Evolutionary conservation across 2,888 invertebrate species (phyloP), one percentile per base, ranked within the genome.

Genomic region (Leptinotarsa tumamoca): DNA sequence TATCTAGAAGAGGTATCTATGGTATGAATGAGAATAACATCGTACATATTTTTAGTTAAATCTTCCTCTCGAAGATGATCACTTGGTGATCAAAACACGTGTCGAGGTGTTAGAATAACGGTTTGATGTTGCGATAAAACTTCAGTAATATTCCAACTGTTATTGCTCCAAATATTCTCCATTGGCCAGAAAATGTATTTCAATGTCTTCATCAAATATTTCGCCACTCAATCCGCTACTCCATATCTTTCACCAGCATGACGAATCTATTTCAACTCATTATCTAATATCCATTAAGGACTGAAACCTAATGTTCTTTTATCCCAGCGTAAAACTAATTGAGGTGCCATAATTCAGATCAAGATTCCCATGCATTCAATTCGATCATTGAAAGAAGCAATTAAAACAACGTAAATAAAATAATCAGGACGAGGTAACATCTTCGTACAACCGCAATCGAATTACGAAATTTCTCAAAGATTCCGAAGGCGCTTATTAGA

Each of bases 361-460:
- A 43, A 63, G 63, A 33, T 33, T 43, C 43, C n/a, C n/a, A 33
- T 63, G n/a, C 5, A 49, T 58, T 70, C 7, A 18, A 18, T 70
- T 14, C 3, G 13, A 33, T 58, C 70, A 33, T 17, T 13, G 21
- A 33, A 18, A 51, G 15, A 49, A n/a, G 70, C 70, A 70, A 69
- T 69, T 69, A 69, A 21, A 43, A 70, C 43, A 3, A 43, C n/a
- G 21, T 49, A 70, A 70, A 70, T 27, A 49, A 58, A 43, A 58
- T 23, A 70, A 70, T 58, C 58, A 49, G 70, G 58, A 70, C 70
- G 58, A 70, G 70, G 70, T 70, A 70, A 70, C 70, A 70, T 58
- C 70, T 21, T 56, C 43, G 63, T 2, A 63, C n/a, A 63, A 13
- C 14, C 63, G 63, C 17, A 63, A 63, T 33, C n/a, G 54, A 70